Base-by-base conservation (phyloP, 2,113 vertebrate species). In the Oreochromis spilurus region DNA sequence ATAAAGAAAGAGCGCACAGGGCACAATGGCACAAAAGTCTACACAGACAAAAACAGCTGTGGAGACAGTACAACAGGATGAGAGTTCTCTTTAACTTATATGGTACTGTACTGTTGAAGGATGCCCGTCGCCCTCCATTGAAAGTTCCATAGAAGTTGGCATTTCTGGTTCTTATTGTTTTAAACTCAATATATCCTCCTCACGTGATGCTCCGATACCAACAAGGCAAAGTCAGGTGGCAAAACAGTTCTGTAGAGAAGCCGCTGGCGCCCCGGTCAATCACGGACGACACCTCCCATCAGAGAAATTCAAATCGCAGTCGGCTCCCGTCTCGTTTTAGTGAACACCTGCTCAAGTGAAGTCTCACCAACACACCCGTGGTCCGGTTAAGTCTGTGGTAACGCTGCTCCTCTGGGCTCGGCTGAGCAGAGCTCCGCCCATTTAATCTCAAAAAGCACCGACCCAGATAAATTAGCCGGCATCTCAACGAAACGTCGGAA, bases 11-110 rank as follows among this genome's bases (percentile, higher is more conserved):
- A 87, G 89, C 85, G 65, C 92, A 93, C 90, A 92, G 93, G 91
- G 93, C 92, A 95, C 93, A 89, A 95, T 95, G 95, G 94, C 95
- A 94, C 91, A 91, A 93, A 91, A 87, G 94, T 95, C 95, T 79
- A 93, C 92, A 95, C 94, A 92, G 92, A 95, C 86, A 92, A 81
- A 94, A 95, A 94, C 89, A 92, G 93, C 93, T 91, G 94, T 94
- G 93, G 82, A 92, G 92, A 95, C 93, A 88, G 82, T 90, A 90
- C 82, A 93, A 93, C 91, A 87, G 87, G 92, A 94, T 91, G 90
- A 94, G 78, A 92, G 87, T 91, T 94, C 88, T 94, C 85, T 89
- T 92, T 93, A 93, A 95, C 92, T 92, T 92, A 94, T 90, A 93
- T 87, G 91, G 84, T 94, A 84, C 91, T 94, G 91, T 89, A 92